phyloP scores from a whole-genome alignment of 1,140 invertebrate genomes.

The Oreohelix idahoensis region DNA sequence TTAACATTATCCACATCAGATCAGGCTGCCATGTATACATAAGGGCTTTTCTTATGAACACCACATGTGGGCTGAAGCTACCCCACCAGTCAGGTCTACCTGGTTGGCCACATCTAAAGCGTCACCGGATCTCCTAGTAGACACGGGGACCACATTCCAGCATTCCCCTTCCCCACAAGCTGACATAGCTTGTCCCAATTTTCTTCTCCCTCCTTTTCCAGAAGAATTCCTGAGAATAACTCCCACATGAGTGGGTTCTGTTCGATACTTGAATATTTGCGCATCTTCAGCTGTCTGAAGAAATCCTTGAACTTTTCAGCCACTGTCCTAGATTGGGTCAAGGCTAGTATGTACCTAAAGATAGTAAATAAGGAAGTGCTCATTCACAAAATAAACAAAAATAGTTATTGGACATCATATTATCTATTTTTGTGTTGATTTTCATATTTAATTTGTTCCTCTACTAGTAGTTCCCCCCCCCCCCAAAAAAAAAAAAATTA shows the following conservation, averaged over 20 bases:
- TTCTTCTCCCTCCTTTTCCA: not conserved
- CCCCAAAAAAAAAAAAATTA: too few species aligned
- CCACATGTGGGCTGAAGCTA: too few species aligned
- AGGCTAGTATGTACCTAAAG: slow-evolving; percentile 20
- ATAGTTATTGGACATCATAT: too few species aligned
- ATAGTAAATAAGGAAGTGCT: not conserved
- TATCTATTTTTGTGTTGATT: too few species aligned
- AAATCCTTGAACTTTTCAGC: slow-evolving; percentile 29
- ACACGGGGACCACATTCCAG: not conserved
- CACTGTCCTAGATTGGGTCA: slow-evolving; percentile 27
- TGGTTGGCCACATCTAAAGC: too few species aligned
- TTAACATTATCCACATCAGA: too few species aligned
- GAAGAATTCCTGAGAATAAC: slow-evolving; percentile 7
- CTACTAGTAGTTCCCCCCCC: too few species aligned
- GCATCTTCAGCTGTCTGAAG: not conserved
- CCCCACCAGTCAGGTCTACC: too few species aligned
- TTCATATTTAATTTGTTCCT: too few species aligned
- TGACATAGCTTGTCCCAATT: not conserved
- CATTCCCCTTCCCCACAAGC: not conserved
- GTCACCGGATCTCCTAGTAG: not conserved
- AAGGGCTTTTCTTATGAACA: too few species aligned
- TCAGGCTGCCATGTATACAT: too few species aligned
- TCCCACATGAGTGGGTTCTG: slow-evolving; percentile 33
- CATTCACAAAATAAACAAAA: too few species aligned
- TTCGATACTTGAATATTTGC: slow-evolving; percentile 31